Evolutionary conservation across 2,888 invertebrate species (phyloP).

Genomic region (Pheosia tremula): DNA sequence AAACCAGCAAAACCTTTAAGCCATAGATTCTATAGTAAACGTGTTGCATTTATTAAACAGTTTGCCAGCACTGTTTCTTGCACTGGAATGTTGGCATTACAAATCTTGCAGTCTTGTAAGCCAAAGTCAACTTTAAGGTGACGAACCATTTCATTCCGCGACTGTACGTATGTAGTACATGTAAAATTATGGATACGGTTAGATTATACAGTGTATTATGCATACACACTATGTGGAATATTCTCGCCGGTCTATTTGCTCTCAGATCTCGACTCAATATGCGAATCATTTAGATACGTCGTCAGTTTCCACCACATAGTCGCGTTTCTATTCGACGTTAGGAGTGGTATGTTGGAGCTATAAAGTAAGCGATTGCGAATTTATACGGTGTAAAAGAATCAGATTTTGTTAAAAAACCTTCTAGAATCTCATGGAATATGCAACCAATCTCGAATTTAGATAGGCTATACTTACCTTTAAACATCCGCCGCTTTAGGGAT

Average conservation of each 20-base stretch:
- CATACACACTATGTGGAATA: slow-evolving; percentile 20
- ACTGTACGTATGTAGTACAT: slow-evolving; percentile 12
- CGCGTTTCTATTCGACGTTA: neutral
- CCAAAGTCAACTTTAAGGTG: too few relatives aligned
- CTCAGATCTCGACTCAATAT: slow-evolving; percentile 12
- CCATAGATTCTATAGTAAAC: too few relatives aligned
- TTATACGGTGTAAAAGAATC: neutral
- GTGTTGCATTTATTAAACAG: neutral
- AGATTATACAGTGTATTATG: neutral
- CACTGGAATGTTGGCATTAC: too few relatives aligned
- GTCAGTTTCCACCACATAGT: neutral
- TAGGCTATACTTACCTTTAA: too few relatives aligned
- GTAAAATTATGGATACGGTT: too few relatives aligned
- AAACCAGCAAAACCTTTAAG: too few relatives aligned
- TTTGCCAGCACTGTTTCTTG: neutral
- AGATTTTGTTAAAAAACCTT: neutral
- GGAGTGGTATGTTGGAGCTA: neutral
- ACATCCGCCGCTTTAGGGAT: too few relatives aligned
- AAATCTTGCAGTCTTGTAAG: too few relatives aligned
- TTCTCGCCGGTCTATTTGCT: slow-evolving; percentile 36
- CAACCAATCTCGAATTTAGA: too few relatives aligned
- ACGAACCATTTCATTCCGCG: too few relatives aligned
- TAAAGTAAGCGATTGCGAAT: neutral
- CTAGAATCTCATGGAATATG: too few relatives aligned
- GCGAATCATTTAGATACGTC: slow-evolving; percentile 25